These are phyloP conservation scores for Phallusia fumigata DNA, from an alignment of 23 tunicate genomes.

Conservation along the genomic window DNA sequence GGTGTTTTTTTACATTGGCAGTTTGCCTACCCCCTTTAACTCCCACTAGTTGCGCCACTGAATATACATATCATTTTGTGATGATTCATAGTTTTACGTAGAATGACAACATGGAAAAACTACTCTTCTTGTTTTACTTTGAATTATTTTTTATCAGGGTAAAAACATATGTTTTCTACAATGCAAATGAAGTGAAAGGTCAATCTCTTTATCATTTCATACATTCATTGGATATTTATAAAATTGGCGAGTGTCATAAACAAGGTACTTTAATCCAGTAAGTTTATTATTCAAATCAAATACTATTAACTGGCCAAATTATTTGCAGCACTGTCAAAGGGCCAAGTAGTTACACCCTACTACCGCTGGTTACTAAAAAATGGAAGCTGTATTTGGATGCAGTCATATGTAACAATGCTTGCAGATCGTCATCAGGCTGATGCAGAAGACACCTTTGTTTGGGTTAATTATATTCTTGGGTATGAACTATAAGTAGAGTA, in stretches of 20 bases:
- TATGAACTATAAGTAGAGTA: conserved; percentile 1
- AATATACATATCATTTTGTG: no score
- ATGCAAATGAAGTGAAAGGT: conserved; percentile 50
- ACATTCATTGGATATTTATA: conserved; percentile 56
- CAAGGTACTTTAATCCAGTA: conserved; percentile 73
- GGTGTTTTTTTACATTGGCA: no score
- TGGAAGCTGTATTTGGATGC: conserved; percentile 63
- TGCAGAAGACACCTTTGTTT: conserved; percentile 53
- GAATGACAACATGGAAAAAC: neutral
- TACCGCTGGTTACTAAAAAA: conserved; percentile 71
- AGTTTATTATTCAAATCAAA: neutral
- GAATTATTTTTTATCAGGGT: conserved; percentile 20
- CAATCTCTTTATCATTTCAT: conserved; percentile 56
- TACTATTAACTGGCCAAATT: neutral
- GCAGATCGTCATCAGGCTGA: conserved; percentile 37
- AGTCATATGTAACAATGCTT: conserved; percentile 46
- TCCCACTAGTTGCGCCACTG: no score
- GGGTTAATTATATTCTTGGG: conserved; percentile 63
- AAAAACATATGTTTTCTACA: conserved; percentile 29
- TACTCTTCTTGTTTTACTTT: neutral
- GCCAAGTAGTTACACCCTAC: conserved; percentile 55
- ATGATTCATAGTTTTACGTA: no score
- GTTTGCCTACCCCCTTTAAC: no score
- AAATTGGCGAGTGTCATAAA: conserved; percentile 47
- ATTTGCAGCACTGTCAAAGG: conserved; percentile 53